Evolutionary conservation across 2,113 vertebrate genomes (phyloP).

Genomic region (Lophotis ruficrista): DNA sequence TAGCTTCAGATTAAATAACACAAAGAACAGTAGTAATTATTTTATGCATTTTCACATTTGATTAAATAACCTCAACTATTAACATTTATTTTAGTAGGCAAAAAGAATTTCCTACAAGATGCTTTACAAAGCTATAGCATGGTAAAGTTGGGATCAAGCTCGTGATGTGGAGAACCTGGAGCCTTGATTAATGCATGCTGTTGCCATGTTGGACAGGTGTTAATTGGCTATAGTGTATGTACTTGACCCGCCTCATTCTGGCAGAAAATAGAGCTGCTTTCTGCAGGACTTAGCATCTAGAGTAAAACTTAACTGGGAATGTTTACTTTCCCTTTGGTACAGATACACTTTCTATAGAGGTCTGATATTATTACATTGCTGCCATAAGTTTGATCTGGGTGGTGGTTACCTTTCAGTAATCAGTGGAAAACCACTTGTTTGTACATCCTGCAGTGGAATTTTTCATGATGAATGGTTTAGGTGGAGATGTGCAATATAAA

Average conservation of each 20-base stretch:
- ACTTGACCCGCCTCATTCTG: background rate
- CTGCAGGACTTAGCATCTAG: background rate
- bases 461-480: background rate
- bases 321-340: background rate
- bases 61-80: background rate
- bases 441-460: background rate
- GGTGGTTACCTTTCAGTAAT: background rate
- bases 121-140: background rate
- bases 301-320: background rate
- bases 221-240: background rate
- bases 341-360: background rate
- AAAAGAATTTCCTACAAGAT: background rate
- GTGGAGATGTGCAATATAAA: background rate
- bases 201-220: background rate
- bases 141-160: background rate
- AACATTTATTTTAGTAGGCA: background rate
- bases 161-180: background rate
- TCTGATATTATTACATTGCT: background rate
- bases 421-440: background rate
- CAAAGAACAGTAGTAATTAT: background rate
- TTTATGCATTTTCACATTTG: background rate
- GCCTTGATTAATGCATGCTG: background rate
- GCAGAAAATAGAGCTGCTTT: background rate
- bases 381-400: background rate
- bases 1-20: background rate